Percentiles rank a stretch among this genome's conserved stretches.
Conservation (phyloP, 1,140 invertebrate species). For the Mylabris phalerata region DNA sequence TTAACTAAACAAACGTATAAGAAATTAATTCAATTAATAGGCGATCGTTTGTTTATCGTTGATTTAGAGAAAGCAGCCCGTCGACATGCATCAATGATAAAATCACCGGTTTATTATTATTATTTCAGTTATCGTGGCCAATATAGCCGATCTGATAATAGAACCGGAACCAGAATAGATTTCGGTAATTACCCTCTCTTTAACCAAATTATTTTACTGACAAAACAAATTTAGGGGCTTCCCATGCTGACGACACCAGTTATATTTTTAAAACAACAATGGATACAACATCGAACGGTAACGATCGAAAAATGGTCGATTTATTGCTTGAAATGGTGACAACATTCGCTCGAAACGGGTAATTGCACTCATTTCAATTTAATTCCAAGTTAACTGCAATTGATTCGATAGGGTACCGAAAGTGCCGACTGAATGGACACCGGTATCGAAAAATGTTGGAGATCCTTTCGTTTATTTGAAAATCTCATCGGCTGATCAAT, state of each 20-base stretch:
- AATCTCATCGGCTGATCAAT: no score
- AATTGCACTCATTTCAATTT: no score
- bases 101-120: constrained; percentile 53
- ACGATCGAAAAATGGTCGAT: constrained; percentile 14
- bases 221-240: constrained; percentile 8
- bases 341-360: constrained; percentile 14
- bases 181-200: constrained; percentile 7
- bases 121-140: constrained; percentile 44
- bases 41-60: constrained; percentile 51
- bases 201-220: neutral
- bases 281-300: neutral
- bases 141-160: constrained; percentile 18
- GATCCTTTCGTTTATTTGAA: no score
- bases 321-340: constrained; percentile 11
- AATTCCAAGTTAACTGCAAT: no score
- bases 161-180: constrained; percentile 6
- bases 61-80: constrained; percentile 49
- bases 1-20: constrained; percentile 13
- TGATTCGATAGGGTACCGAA: no score
- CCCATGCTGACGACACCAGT: constrained; percentile 18
- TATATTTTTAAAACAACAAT: constrained; percentile 16
- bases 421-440: no score
- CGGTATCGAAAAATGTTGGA: no score
- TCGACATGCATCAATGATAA: constrained; percentile 46
- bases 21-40: constrained; percentile 42